A percentile compares a stretch with the other conserved stretches of the same genome.
Conservation (phyloP, 2,797 vertebrate species). For the Pseudocheirus occidentalis region DNA sequence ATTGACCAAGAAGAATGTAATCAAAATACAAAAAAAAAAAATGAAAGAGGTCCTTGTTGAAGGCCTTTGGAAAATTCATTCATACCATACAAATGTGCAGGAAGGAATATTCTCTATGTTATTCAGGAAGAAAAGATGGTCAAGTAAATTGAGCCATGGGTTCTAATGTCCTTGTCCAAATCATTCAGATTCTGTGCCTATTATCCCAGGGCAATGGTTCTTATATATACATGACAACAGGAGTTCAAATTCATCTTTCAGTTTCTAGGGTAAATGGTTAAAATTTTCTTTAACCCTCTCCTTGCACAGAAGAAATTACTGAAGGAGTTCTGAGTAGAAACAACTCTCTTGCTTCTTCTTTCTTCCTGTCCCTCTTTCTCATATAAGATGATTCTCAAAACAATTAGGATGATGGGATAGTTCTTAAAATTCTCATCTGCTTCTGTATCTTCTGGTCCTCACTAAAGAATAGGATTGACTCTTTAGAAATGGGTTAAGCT, state of each 20-base stretch:
- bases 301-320: not conserved
- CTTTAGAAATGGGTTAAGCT: not conserved
- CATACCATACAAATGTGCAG: constrained; percentile 3
- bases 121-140: constrained; percentile 31
- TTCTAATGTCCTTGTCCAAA: constrained; percentile 40
- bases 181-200: constrained; percentile 4
- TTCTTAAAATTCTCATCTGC: not conserved
- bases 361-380: not conserved
- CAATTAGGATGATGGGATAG: not conserved
- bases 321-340: not conserved
- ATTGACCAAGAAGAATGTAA: constrained; percentile 44
- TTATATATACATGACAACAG: not conserved
- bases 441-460: not conserved
- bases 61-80: constrained; percentile 60
- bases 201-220: constrained; percentile 2
- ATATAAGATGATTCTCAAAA: not conserved
- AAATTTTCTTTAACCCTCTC: not conserved
- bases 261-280: not conserved
- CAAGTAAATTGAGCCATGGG: constrained; percentile 34
- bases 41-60: constrained; percentile 32
- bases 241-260: constrained; percentile 19
- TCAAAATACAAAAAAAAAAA: constrained; percentile 38
- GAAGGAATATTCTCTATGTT: constrained; percentile 17
- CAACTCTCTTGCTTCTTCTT: not conserved
- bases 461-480: not conserved